Base-by-base conservation (phyloP, 2,797 vertebrate genomes). In the Mareca penelope region DNA sequence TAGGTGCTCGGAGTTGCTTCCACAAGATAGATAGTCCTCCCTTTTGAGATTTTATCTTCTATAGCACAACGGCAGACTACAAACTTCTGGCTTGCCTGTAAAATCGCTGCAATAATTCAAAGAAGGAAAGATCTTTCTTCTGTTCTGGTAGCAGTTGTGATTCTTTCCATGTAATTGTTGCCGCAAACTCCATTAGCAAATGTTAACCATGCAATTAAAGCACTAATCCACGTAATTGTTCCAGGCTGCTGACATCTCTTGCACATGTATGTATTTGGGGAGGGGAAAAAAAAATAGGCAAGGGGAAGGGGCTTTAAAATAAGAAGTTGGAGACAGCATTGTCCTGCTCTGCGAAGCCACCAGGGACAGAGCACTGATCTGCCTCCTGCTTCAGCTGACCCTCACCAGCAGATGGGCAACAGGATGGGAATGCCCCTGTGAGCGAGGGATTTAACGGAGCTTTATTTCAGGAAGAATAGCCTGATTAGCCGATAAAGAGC, bases 401-500 rank as follows among this genome's bases (percentile, higher is more conserved):
- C 96, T 93, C 90, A 19, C 95, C 95, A 96, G 98, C 98, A 98
- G 98, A 98, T 98, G 98, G 98, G 97, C 96, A 97, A 97, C 97
- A 97, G 97, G 96, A 90, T 95, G 86, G 84, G 95, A 90, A 94
- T 97, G 93, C 96, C 97, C 97, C 96, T 96, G 97, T 95, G 97
- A 97, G 97, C 96, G 61, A 96, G 95, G 98, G 98, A 98, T 98
- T 98, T 98, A 97, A 82, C 61, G 71, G 96, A 95, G 98, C 98
- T 98, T 98, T 98, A 97, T 98, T 95, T 94, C 68, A 67, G 96
- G 94, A 97, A 98, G 97, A 98, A 98, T 98, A 97, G 98, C 90
- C 97, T 98, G 98, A 98, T 98, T 98, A 98, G 97, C 95, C 28
- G 93, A 94, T 97, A 97, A 98, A 97, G 98, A 97, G 97, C 98